Percentiles rank a stretch among this genome's conserved stretches.
phyloP scores from a whole-genome alignment of 2,888 invertebrate genomes.

The Labia minor region DNA sequence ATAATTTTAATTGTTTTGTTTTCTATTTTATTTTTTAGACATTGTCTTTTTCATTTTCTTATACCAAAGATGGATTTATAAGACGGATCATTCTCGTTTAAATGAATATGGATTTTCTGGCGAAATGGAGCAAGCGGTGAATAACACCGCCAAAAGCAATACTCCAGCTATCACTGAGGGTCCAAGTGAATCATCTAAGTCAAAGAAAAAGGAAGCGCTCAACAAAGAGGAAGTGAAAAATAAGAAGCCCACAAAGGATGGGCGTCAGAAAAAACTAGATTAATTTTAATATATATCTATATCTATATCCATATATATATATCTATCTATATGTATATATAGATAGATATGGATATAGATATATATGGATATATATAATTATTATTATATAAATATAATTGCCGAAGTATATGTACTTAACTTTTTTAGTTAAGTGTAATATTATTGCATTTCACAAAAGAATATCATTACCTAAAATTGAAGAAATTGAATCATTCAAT shows the following conservation, averaged over 20 bases:
- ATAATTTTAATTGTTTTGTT: background rate
- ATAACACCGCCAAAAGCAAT: slow-evolving; percentile 19
- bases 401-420: background rate
- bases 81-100: slow-evolving; percentile 84
- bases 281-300: too few species aligned
- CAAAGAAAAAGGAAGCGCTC: too few species aligned
- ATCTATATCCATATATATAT: too few species aligned
- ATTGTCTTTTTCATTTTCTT: slow-evolving; percentile 98
- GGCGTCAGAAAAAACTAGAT: background rate
- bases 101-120: slow-evolving; percentile 98
- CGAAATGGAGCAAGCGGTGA: slow-evolving; percentile 68
- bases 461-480: background rate
- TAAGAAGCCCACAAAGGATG: background rate
- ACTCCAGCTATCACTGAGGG: background rate
- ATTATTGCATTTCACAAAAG: background rate
- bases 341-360: background rate
- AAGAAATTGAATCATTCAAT: background rate
- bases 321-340: too few species aligned
- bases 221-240: too few species aligned
- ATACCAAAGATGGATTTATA: slow-evolving; percentile 98
- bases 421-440: background rate
- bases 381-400: background rate
- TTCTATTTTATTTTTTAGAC: slow-evolving; percentile 47
- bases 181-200: background rate
- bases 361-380: background rate